Base-by-base conservation (phyloP, 2,888 invertebrate species). In the Drosophila anomalata region DNA sequence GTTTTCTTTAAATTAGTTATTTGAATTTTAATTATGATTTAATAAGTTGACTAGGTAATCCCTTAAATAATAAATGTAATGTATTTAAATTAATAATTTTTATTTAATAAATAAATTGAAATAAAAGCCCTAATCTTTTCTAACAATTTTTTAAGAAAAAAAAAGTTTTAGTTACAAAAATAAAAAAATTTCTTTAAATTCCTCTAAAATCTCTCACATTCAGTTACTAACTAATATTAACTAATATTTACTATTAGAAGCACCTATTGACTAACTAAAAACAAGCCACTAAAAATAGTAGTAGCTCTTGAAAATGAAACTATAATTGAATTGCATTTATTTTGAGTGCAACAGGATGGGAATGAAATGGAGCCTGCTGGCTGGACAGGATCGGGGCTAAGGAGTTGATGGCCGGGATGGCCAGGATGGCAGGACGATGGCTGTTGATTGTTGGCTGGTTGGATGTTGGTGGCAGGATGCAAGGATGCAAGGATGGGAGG, bases 311-410 rank as follows among this genome's bases (percentile, higher is more conserved):
- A 1, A 42, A 42, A 9, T 42, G 9, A 9, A 11, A 42, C 9
- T 9, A 42, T 20, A 42, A 36, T 36, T 36, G 36, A 36, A 7
- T 17, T 50, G 50, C 36, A 42, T 20, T 42, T 42, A 17, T 42
- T 42, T 42, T 5, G 20, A 42, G 41, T 42, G 31, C 48, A 8
- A 33, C 29, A 20, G n/a, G 12, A 54, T 20, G 39, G 26, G 26
- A 54, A 29, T 29, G 54, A 54, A 20, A 31, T 24, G 26, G 54
- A 44, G 42, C 41, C 41, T 29, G 26, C 7, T 20, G 44, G 26
- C 41, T 9, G 20, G 41, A 42, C 14, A 36, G 36, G 14, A 36
- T n/a, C 36, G 6, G n/a, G n/a, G n/a, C 36, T 7, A 8, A 3
- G 41, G 17, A 20, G n/a, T 11, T 8, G 33, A 11, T 12, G 53